Base-by-base conservation (phyloP, 1,140 invertebrate genomes). In the Drosophila auraria region DNA sequence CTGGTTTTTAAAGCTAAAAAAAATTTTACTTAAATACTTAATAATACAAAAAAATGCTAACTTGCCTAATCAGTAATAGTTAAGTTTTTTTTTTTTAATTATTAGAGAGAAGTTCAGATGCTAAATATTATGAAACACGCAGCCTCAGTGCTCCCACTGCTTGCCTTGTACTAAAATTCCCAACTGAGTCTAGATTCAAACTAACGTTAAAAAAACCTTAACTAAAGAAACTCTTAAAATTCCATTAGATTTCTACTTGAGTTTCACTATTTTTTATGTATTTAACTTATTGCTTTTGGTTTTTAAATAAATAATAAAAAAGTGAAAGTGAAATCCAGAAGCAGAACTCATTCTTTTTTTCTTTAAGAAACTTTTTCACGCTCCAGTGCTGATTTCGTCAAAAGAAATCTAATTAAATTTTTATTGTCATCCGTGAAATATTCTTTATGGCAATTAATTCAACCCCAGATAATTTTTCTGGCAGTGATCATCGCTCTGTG, bases 261-360 rank as follows among this genome's bases (percentile, higher is more conserved):
- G 17, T 56, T 56, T 23, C 12, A 9, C 20, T 56, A 38, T 9
- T 7, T 38, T 56, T 23, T 15, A 40, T 23, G 4, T 11, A 9
- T 38, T 38, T 15, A 2, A 23, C 8, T 3, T 9, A 15, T 38
- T n/a, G 0, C 25, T 57, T 25, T 40, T n/a, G 14, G 20, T 9
- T 1, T 15, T 15, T 38, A 23, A 56, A 23, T 0, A 20, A 23
- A 20, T n/a, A 14, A 12, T 11, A 23, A 17, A 56, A 25, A 58
- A 58, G 36, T 44, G 63, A 63, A 63, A 66, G 40, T 25, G 8
- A 45, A 66, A 45, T 9, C 20, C n/a, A 63, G 58, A 9, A 66
- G 27, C 63, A 65, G 63, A 65, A 65, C 63, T n/a, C 11, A 45
- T 61, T 45, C 33, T 15, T 60, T 9, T 23, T 27, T 20, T 42